Percentiles rank a stretch among this genome's conserved stretches.
Conservation (phyloP, 2,113 vertebrate genomes). For the Salminus brasiliensis region DNA sequence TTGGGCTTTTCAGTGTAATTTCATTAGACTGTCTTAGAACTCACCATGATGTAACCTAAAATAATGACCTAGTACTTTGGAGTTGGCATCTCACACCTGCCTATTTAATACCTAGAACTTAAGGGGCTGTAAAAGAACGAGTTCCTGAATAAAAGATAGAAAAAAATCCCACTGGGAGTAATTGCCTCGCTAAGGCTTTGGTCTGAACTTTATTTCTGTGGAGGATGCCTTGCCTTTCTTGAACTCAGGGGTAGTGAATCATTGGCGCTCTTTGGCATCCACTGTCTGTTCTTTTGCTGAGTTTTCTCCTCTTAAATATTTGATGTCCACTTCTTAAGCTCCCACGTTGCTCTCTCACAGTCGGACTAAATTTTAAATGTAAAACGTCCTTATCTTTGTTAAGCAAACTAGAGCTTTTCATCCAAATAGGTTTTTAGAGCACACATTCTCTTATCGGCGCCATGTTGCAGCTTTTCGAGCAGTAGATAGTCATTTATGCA, state of each 20-base stretch:
- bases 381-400: background rate
- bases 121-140: too few relatives aligned
- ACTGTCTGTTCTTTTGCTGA: background rate
- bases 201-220: slow-evolving; percentile 3
- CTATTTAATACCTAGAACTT: too few relatives aligned
- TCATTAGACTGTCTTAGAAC: too few relatives aligned
- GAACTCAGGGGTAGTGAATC: background rate
- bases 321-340: background rate
- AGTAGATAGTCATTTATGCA: background rate
- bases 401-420: background rate
- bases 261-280: background rate
- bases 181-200: slow-evolving; percentile 56
- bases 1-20: too few relatives aligned
- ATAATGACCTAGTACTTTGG: too few relatives aligned
- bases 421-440: background rate
- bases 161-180: slow-evolving; percentile 53
- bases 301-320: background rate
- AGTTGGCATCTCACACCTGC: too few relatives aligned
- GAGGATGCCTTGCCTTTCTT: background rate
- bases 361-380: background rate
- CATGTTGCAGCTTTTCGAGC: background rate
- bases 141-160: background rate
- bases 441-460: background rate
- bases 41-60: too few relatives aligned
- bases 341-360: background rate